Conservation (phyloP, 2,888 invertebrate genomes). For the Heliconius ethilla region DNA sequence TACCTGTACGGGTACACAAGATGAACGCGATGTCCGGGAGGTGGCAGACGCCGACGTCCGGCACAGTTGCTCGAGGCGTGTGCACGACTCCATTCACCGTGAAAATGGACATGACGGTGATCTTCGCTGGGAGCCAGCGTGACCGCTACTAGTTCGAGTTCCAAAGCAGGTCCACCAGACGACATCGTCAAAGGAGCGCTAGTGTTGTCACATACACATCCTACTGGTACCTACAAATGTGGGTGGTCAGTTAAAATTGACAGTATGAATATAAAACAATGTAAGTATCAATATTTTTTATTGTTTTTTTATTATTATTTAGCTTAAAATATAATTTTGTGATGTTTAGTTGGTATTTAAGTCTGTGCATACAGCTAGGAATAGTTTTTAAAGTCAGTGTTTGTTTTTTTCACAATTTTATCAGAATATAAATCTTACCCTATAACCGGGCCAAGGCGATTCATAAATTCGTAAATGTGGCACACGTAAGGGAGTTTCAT, state of each 20-base stretch:
- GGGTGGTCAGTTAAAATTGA: background rate
- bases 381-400: no score
- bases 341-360: background rate
- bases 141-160: conserved; percentile 88
- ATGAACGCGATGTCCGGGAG: conserved; percentile 60
- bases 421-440: conserved; percentile 57
- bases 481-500: conserved; percentile 71
- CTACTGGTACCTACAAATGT: conserved; percentile 82
- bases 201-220: conserved; percentile 90
- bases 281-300: background rate
- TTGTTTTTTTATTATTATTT: no score
- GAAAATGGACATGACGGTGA: conserved; percentile 90
- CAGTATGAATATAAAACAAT: no score
- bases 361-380: background rate
- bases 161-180: conserved; percentile 80
- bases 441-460: conserved; percentile 87
- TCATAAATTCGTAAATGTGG: conserved; percentile 84
- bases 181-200: conserved; percentile 61
- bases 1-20: conserved; percentile 69
- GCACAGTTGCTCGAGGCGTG: conserved; percentile 46
- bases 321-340: no score
- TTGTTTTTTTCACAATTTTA: background rate
- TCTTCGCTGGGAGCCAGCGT: conserved; percentile 90
- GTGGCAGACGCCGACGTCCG: conserved; percentile 55
- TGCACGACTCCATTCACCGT: conserved; percentile 79